Conservation (phyloP, 1,140 invertebrate species). For the Achatina immaculata region DNA sequence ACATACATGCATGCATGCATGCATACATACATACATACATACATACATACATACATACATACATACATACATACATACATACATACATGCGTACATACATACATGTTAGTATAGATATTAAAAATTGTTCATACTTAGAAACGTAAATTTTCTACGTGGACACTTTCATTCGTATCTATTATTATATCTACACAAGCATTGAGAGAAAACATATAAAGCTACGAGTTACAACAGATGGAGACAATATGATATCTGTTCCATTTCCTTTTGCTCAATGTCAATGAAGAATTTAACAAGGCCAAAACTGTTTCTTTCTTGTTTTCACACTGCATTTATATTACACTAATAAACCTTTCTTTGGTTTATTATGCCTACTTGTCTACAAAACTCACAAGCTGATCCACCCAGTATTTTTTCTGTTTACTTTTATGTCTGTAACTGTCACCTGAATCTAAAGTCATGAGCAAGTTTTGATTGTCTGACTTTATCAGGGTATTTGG, state of each 20-base stretch:
- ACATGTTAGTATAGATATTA: slow-evolving; percentile 8
- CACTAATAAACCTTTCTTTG: too few relatives aligned
- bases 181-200: neutral
- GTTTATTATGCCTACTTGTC: too few relatives aligned
- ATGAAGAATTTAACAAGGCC: too few relatives aligned
- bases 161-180: slow-evolving; percentile 3
- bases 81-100: slow-evolving; percentile 28
- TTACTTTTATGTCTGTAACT: neutral
- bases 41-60: slow-evolving; percentile 22
- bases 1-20: neutral
- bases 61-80: slow-evolving; percentile 20
- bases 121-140: slow-evolving; percentile 29
- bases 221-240: neutral
- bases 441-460: neutral
- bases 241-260: too few relatives aligned
- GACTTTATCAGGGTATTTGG: neutral
- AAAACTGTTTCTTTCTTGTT: too few relatives aligned
- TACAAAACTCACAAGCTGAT: neutral
- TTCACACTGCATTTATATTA: too few relatives aligned
- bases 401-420: neutral
- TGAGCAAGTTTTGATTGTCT: neutral
- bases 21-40: slow-evolving; percentile 19
- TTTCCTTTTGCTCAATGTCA: too few relatives aligned
- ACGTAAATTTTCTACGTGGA: slow-evolving; percentile 26
- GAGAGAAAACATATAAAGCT: slow-evolving; percentile 27